These are phyloP conservation scores for Simalia tracyae DNA, from an alignment of 2,797 vertebrate species.

Conservation along the genomic window DNA sequence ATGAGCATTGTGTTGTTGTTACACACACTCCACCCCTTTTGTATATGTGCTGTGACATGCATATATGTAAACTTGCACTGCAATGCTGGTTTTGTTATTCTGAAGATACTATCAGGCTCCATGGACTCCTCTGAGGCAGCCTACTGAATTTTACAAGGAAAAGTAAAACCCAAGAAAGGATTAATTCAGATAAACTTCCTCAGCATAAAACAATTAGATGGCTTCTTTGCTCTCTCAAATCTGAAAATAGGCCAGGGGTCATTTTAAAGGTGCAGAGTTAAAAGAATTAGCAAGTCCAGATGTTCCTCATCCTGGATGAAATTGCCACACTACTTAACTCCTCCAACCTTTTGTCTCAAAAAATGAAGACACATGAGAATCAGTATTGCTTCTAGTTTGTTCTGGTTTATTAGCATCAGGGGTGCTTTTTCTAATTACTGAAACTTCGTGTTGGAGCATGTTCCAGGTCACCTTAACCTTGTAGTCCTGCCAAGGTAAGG, in stretches of 20 bases:
- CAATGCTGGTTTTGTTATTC: neutral
- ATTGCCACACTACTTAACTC: neutral
- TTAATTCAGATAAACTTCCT: neutral
- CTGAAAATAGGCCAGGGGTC: neutral
- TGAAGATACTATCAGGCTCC: neutral
- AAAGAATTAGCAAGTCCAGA: neutral
- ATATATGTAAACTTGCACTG: neutral
- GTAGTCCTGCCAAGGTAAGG: neutral
- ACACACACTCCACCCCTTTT: neutral
- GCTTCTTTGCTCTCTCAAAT: neutral
- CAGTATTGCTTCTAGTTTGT: neutral
- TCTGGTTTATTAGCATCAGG: neutral
- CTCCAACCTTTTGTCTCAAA: neutral
- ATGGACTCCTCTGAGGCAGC: neutral
- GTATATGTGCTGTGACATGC: neutral
- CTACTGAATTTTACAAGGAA: neutral
- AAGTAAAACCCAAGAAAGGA: neutral
- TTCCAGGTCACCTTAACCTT: neutral
- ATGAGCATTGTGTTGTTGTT: neutral
- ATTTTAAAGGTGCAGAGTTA: neutral
- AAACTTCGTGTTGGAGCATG: fast-evolving
- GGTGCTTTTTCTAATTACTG: neutral
- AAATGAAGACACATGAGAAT: neutral
- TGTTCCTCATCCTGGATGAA: neutral
- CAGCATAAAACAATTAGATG: neutral